Percentiles rank a stretch among this genome's conserved stretches.
Evolutionary conservation across 2,888 invertebrate genomes (phyloP).

Genomic region (Chrysolina americana): DNA sequence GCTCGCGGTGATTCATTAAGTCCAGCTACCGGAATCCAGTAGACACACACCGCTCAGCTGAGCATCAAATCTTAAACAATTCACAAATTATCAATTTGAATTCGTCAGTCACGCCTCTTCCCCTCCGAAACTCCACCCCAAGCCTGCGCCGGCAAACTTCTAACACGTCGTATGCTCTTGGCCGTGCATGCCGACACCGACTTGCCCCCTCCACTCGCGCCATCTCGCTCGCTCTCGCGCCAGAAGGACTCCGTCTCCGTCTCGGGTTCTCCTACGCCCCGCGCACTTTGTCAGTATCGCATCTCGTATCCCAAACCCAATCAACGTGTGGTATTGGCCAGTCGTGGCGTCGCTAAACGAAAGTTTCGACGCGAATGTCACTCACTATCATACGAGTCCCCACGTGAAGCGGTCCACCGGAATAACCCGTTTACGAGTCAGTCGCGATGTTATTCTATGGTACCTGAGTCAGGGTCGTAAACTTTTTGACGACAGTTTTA

Average conservation of each 20-base stretch:
- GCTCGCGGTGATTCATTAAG: slow-evolving; percentile 58
- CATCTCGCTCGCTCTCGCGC: slow-evolving; percentile 56
- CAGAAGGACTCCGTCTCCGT: slow-evolving; percentile 33
- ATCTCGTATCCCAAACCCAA: slow-evolving; percentile 71
- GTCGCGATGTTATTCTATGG: slow-evolving; percentile 58
- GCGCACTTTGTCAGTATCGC: slow-evolving; percentile 61
- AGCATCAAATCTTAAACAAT: slow-evolving; percentile 70
- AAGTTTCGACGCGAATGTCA: slow-evolving; percentile 67
- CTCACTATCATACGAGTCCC: slow-evolving; percentile 69
- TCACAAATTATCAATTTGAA: slow-evolving; percentile 70
- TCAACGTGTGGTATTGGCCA: slow-evolving; percentile 73
- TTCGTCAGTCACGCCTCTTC: slow-evolving; percentile 65
- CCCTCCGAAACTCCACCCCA: slow-evolving; percentile 66
- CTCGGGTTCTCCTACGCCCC: slow-evolving; percentile 54
- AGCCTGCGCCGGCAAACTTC: slow-evolving; percentile 64
- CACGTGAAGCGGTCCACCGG: slow-evolving; percentile 67
- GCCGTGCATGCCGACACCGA: slow-evolving; percentile 59
- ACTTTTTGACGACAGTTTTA: slow-evolving; percentile 72
- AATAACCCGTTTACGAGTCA: slow-evolving; percentile 49
- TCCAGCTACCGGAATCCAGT: slow-evolving; percentile 63
- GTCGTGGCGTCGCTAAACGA: slow-evolving; percentile 69
- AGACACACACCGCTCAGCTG: slow-evolving; percentile 63
- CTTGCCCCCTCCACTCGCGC: slow-evolving; percentile 59
- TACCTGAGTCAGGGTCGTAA: slow-evolving; percentile 65
- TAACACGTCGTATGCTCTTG: slow-evolving; percentile 59